phyloP scores from a whole-genome alignment of 2,888 invertebrate species.

The Monoplex corrugatus region DNA sequence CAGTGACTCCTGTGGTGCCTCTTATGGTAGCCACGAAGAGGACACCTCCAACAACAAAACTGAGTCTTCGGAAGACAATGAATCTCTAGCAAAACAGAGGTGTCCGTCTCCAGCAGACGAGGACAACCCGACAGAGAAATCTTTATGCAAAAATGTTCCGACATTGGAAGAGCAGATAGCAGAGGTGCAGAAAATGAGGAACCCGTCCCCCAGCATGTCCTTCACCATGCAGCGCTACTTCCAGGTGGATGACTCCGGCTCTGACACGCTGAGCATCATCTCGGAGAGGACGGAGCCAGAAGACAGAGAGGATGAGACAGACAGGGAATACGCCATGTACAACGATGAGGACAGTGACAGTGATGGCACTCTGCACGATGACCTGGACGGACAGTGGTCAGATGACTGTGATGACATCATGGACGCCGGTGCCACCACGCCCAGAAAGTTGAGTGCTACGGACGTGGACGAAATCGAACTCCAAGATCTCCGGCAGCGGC shows the following conservation, averaged over 20 bases:
- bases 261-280: constrained; percentile 75
- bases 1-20: neutral
- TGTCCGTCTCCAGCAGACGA: neutral
- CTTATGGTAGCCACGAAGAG: neutral
- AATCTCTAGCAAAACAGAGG: neutral
- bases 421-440: constrained; percentile 5
- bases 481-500: neutral
- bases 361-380: constrained; percentile 31
- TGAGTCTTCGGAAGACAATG: neutral
- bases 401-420: constrained; percentile 11
- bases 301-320: constrained; percentile 36
- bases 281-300: constrained; percentile 72
- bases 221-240: constrained; percentile 45
- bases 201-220: neutral
- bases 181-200: constrained; percentile 25
- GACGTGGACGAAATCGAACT: neutral
- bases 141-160: neutral
- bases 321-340: neutral
- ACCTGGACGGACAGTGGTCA: constrained; percentile 36
- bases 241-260: constrained; percentile 56
- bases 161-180: constrained; percentile 23
- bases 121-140: neutral
- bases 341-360: neutral
- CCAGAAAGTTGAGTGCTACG: neutral
- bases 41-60: neutral